phyloP scores from a whole-genome alignment of 2,797 vertebrate genomes.

The Florisuga fusca region DNA sequence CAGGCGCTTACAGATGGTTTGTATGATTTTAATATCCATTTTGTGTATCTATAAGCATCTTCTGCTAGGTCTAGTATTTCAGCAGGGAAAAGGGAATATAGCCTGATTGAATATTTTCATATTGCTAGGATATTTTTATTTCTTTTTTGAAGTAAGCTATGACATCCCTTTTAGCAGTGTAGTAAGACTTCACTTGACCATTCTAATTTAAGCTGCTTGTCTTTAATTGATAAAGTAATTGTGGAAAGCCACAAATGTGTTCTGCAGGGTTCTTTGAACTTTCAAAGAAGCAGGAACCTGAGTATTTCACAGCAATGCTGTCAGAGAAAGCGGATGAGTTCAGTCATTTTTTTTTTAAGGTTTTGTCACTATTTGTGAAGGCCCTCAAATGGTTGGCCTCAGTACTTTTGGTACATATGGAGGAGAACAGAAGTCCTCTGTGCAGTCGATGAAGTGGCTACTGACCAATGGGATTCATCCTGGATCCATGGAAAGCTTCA shows the following conservation, averaged over 20 bases:
- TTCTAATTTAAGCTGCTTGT: not conserved
- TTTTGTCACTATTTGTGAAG: rapidly evolving
- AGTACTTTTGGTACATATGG: not conserved
- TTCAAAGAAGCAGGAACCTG: not conserved
- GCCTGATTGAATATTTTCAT: not conserved
- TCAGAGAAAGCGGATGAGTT: not conserved
- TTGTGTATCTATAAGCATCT: not conserved
- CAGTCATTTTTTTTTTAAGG: not conserved
- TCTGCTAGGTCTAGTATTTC: not conserved
- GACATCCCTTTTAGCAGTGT: not conserved
- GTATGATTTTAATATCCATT: not conserved
- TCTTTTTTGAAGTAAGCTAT: not conserved
- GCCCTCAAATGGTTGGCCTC: rapidly evolving
- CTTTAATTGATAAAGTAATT: not conserved
- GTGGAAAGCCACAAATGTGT: not conserved
- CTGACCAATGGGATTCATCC: not conserved
- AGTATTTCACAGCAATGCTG: not conserved
- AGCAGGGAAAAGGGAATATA: not conserved
- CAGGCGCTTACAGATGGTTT: not conserved
- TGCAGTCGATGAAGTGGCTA: not conserved
- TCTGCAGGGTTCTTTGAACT: not conserved
- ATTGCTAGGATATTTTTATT: not conserved
- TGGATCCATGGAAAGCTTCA: not conserved
- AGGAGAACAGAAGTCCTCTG: not conserved
- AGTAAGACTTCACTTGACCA: not conserved